phyloP scores from a whole-genome alignment of 2,113 vertebrate genomes.

The Galemys pyrenaicus region DNA sequence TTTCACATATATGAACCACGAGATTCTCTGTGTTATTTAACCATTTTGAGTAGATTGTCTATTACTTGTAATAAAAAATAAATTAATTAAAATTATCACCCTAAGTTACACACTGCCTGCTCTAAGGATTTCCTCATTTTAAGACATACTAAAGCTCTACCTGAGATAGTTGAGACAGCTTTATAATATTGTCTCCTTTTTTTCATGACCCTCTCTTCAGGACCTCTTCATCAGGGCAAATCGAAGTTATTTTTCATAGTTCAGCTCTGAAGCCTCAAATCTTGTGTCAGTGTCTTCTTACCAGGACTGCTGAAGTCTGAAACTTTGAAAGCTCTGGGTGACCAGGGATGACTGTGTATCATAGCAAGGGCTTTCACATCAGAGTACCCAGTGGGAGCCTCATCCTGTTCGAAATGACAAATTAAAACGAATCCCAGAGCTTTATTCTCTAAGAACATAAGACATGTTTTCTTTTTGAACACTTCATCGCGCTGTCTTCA shows the following conservation, averaged over 20 bases:
- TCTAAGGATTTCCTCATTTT: background rate
- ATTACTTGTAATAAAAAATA: conserved; percentile 4
- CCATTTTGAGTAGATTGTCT: background rate
- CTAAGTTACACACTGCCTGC: background rate
- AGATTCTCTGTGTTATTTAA: background rate
- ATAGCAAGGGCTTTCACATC: conserved; percentile 52
- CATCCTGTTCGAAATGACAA: conserved; percentile 57
- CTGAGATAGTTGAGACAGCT: background rate
- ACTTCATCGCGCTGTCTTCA: conserved; percentile 48
- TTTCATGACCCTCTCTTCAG: background rate
- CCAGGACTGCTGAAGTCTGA: background rate
- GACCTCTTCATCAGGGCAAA: conserved; percentile 47
- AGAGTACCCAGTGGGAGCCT: conserved; percentile 44
- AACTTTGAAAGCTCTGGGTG: conserved; percentile 5
- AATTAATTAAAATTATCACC: background rate
- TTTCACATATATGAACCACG: background rate
- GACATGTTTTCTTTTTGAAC: conserved; percentile 70
- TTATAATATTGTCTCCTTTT: background rate
- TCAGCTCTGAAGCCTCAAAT: conserved; percentile 24
- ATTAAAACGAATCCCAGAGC: conserved; percentile 58
- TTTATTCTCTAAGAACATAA: conserved; percentile 66
- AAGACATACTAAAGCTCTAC: background rate
- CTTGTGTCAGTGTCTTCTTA: conserved; percentile 7
- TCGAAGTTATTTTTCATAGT: conserved; percentile 41
- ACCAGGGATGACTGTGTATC: conserved; percentile 27